Evolutionary conservation across 1,140 invertebrate genomes (phyloP), one percentile per base, ranked within the genome.

Genomic region (Drosophila littoralis): DNA sequence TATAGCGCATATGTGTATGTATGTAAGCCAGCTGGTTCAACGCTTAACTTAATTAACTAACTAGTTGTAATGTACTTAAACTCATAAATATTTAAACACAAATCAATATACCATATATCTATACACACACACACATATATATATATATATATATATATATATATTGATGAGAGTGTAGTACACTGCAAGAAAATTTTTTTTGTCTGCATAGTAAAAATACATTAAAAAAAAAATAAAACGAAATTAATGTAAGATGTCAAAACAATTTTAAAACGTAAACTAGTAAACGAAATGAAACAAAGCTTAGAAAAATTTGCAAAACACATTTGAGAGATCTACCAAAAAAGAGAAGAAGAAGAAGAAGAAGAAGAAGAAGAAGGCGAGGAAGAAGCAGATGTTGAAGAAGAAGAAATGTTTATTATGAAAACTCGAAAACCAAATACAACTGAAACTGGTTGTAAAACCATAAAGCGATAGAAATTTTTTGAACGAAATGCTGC

Each of bases 291-390:
- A 74, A 63, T n/a, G 15, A 68, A 73, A 80, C 57, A 64, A 81
- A 85, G 83, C 82, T 91, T 83, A 90, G 89, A 55, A 54, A 84
- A 84, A 84, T 88, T 86, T 84, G 73, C 86, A 78, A 78, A 84
- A 84, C 77, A 64, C 36, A 84, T 86, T 89, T 85, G 67, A 79
- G 66, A 80, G 68, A 86, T 88, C 72, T 88, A 86, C 76, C 67
- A 85, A 81, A 71, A 78, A 72, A 42, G 9, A 59, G 55, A 22
- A 38, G 33, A 43, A 38, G 59, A 12, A 61, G 54, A 32, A 55
- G 9, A 13, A 64, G 55, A 32, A n/a, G 40, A 15, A 35, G 12
- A n/a, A 40, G 55, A 48, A 28, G 7, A 50, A 17, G 17, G n/a
- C n/a, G n/a, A n/a, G n/a, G 17, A 17, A 1, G 17, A 17, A 17